Evolutionary conservation across 1,140 invertebrate genomes (phyloP), one percentile per base, ranked within the genome.

Genomic region (Pseudoatta argentina): DNA sequence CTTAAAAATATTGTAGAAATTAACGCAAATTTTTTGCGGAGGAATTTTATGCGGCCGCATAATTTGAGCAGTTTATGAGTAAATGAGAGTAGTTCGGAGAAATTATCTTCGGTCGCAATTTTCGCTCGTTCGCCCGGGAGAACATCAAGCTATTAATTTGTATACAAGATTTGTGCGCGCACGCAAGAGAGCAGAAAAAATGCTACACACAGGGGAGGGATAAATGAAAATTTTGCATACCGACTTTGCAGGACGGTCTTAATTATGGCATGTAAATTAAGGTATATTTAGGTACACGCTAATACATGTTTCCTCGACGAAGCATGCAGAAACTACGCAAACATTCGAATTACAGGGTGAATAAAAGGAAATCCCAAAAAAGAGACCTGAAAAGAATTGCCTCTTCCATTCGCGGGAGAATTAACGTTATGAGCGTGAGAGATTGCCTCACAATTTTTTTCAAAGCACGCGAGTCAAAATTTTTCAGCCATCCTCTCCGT

Each of bases 121-220:
- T 83, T 75, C 79, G 79, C 55, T 82, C 79, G 67, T 66, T 82
- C 69, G 55, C 27, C 27, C 79, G 18, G 14, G 55, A 59, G 76
- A 73, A 27, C 34, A 83, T 83, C 69, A 69, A 24, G 69, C 69
- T 83, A 83, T 83, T 83, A 83, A 83, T 83, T 83, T 83, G 39
- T 83, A 34, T 30, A 75, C 39, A n/a, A 83, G 69, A 83, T 48
- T 75, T 57, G 69, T 53, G 21, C 78, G 67, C 7, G 24, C 55
- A 75, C 55, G 69, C 55, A 51, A 48, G 53, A 61, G 30, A 69
- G 39, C 34, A 61, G 18, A 83, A 75, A 69, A 64, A 83, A 83
- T 14, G 67, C 66, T 27, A 5, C 21, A n/a, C 27, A 14, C 48
- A 61, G 24, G 1, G 8, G 18, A 16, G 30, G 61, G 24, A 39